phyloP scores from a whole-genome alignment of 1,140 invertebrate species.

The Metaphire vulgaris region DNA sequence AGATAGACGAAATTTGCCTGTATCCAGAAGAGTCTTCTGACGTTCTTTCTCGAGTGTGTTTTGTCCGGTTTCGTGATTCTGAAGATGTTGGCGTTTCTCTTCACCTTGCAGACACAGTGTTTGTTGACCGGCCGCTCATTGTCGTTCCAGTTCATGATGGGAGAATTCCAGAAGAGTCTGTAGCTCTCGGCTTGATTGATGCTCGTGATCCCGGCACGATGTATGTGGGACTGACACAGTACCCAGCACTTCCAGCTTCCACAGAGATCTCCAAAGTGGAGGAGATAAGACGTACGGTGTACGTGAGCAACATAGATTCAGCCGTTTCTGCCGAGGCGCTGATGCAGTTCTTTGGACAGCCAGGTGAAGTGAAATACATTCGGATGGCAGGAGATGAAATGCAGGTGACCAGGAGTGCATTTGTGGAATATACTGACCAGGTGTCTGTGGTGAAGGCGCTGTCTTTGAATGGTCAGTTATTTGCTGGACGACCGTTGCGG shows the following conservation, averaged over 20 bases:
- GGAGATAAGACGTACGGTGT: slow-evolving; percentile 85
- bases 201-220: slow-evolving; percentile 26
- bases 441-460: slow-evolving; percentile 76
- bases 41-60: slow-evolving; percentile 65
- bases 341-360: slow-evolving; percentile 75
- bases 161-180: slow-evolving; percentile 86
- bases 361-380: slow-evolving; percentile 92
- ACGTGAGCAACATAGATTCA: slow-evolving; percentile 69
- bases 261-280: slow-evolving; percentile 87
- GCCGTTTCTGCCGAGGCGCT: slow-evolving; percentile 51
- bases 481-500: slow-evolving; percentile 59
- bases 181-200: slow-evolving; percentile 56
- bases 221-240: slow-evolving; percentile 67
- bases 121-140: slow-evolving; percentile 93
- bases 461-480: slow-evolving; percentile 67
- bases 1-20: slow-evolving; percentile 90
- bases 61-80: slow-evolving; percentile 87
- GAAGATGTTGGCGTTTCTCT: slow-evolving; percentile 81
- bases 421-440: slow-evolving; percentile 92
- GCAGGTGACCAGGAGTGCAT: slow-evolving; percentile 66
- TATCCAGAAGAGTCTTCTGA: slow-evolving; percentile 63
- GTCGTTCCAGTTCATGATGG: slow-evolving; percentile 76
- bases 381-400: slow-evolving; percentile 78
- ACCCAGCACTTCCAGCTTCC: slow-evolving; percentile 83
- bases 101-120: slow-evolving; percentile 97